These are phyloP conservation scores for Epinephelus awoara DNA, from an alignment of 2,797 vertebrate genomes.

Conservation along the genomic window DNA sequence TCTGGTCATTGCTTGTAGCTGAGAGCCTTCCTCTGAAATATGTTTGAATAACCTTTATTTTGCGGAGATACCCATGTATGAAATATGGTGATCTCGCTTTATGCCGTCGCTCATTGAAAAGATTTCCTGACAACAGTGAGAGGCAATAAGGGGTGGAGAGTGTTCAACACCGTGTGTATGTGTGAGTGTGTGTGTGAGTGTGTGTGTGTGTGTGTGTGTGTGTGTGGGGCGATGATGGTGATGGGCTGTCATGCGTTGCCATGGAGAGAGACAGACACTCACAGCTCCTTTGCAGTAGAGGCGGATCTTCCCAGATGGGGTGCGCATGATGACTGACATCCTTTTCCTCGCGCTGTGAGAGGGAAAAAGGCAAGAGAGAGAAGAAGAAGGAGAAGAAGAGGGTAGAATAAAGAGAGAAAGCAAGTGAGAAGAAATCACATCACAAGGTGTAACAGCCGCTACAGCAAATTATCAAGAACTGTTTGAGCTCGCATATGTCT, in stretches of 20 bases:
- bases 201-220: conserved; percentile 23
- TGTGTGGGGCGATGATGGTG: conserved; percentile 46
- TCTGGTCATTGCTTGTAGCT: neutral
- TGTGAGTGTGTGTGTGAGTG: conserved; percentile 12
- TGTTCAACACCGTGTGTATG: conserved; percentile 19
- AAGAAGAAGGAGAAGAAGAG: neutral
- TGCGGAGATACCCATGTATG: conserved; percentile 15
- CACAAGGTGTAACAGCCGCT: conserved; percentile 39
- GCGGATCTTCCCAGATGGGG: conserved; percentile 95
- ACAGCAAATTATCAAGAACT: conserved; percentile 46
- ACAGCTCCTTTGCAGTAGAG: conserved; percentile 99
- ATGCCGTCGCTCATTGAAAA: conserved; percentile 36
- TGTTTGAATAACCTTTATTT: conserved; percentile 21
- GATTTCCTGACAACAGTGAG: conserved; percentile 47
- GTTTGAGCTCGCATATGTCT: conserved; percentile 36
- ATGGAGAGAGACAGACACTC: conserved; percentile 89
- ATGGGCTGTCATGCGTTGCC: conserved; percentile 78
- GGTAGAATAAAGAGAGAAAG: conserved; percentile 12
- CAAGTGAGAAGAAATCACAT: conserved; percentile 41
- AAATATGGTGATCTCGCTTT: conserved; percentile 30
- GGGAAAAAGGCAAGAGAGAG: conserved; percentile 46
- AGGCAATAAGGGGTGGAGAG: conserved; percentile 31
- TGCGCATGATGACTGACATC: conserved; percentile 99
- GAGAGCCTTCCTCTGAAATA: neutral
- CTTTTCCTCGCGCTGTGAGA: conserved; percentile 92